Conservation (phyloP, 2,888 invertebrate genomes). For the Drosophila birchii region DNA sequence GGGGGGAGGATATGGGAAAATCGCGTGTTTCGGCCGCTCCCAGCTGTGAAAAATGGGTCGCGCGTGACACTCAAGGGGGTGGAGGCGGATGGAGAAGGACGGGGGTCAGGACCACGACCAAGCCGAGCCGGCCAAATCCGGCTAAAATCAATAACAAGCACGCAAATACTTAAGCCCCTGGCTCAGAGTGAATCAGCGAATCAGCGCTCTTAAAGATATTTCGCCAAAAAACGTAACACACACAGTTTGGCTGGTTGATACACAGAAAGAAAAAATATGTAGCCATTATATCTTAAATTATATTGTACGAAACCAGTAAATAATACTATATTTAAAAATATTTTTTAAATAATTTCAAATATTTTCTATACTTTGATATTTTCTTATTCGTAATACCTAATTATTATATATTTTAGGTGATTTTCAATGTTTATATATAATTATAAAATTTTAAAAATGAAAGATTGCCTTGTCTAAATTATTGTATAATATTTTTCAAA, state of each 20-base stretch:
- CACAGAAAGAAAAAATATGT: background rate
- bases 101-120: slow-evolving; percentile 33
- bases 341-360: no score
- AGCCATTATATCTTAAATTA: background rate
- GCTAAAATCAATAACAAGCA: slow-evolving; percentile 73
- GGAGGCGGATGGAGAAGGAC: background rate
- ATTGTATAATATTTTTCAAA: background rate
- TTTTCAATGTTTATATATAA: background rate
- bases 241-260: background rate
- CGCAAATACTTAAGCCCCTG: slow-evolving; percentile 66
- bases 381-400: background rate
- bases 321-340: background rate
- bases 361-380: background rate
- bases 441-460: background rate
- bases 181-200: slow-evolving; percentile 54
- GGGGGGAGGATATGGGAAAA: slow-evolving; percentile 54
- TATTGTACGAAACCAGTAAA: background rate
- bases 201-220: slow-evolving; percentile 25
- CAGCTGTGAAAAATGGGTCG: slow-evolving; percentile 64
- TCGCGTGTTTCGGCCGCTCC: slow-evolving; percentile 71
- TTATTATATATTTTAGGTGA: background rate
- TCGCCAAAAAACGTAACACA: slow-evolving; percentile 33
- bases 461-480: background rate
- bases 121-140: slow-evolving; percentile 61
- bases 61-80: slow-evolving; percentile 58